Percentiles rank a stretch among this genome's conserved stretches.
phyloP scores from a whole-genome alignment of 2,797 vertebrate genomes.

The Ctenochaetus hawaiiensis region DNA sequence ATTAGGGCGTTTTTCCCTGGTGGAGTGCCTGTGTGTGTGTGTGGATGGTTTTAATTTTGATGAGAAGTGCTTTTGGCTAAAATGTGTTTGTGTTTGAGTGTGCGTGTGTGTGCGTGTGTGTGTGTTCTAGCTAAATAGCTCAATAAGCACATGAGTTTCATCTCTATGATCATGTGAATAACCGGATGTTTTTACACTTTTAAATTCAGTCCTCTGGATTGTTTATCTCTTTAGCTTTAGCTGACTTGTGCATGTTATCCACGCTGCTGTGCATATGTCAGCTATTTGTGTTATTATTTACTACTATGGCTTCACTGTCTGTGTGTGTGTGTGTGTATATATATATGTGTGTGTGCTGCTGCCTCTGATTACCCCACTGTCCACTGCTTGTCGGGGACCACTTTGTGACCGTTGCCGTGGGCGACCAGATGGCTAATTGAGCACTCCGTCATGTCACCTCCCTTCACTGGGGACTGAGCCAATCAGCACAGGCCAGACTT shows the following conservation, averaged over 20 bases:
- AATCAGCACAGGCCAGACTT: slow-evolving; percentile 74
- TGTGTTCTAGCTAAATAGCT: not conserved
- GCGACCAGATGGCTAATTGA: slow-evolving; percentile 83
- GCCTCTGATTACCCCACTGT: slow-evolving; percentile 69
- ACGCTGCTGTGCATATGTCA: slow-evolving; percentile 19
- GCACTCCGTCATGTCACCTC: slow-evolving; percentile 81
- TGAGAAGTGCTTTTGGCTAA: slow-evolving; percentile 2
- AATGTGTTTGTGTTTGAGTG: no score
- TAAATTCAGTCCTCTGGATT: slow-evolving; percentile 1
- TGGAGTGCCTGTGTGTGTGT: not conserved
- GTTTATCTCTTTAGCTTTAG: not conserved
- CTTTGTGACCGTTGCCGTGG: slow-evolving; percentile 74
- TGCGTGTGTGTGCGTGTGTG: not conserved
- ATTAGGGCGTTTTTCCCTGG: not conserved
- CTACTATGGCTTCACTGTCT: not conserved
- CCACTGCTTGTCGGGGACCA: slow-evolving; percentile 63
- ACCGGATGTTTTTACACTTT: not conserved
- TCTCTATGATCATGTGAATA: not conserved
- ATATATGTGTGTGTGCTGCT: not conserved
- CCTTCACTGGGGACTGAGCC: slow-evolving; percentile 76
- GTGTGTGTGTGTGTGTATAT: slow-evolving; percentile 8
- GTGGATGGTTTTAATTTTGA: slow-evolving; percentile 35
- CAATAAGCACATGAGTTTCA: slow-evolving; percentile 8
- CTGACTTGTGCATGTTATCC: slow-evolving; percentile 3
- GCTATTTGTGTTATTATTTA: slow-evolving; percentile 42